phyloP scores from a whole-genome alignment of 2,113 vertebrate genomes.

The Amblyornis subalaris region DNA sequence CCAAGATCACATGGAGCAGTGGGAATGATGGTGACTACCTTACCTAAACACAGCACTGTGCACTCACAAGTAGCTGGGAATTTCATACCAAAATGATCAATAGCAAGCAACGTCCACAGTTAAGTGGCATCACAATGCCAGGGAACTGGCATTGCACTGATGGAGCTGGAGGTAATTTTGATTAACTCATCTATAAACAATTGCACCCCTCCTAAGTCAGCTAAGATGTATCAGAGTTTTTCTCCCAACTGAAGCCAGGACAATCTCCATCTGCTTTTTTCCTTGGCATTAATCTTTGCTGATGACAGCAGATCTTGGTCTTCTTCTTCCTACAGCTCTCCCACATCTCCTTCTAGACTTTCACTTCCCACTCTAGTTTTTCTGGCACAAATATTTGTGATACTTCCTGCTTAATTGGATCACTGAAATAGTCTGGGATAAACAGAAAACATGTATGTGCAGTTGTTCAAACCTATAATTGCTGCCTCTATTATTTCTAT shows the following conservation, averaged over 20 bases:
- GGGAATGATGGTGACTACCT: not conserved
- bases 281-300: not conserved
- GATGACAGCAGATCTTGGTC: not conserved
- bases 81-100: not conserved
- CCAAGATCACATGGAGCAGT: not conserved
- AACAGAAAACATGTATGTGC: not conserved
- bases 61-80: rapidly evolving
- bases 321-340: not conserved
- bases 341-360: not conserved
- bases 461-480: not conserved
- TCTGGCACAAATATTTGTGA: not conserved
- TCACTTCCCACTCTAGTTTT: not conserved
- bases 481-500: not conserved
- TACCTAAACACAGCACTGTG: not conserved
- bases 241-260: not conserved
- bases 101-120: rapidly evolving
- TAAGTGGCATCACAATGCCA: not conserved
- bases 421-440: not conserved
- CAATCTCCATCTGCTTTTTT: not conserved
- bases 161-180: not conserved
- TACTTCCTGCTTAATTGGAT: not conserved
- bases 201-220: not conserved
- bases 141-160: not conserved
- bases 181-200: not conserved
- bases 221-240: not conserved